Percentiles rank a stretch among this genome's conserved stretches.
phyloP scores from a whole-genome alignment of 2,797 vertebrate species.

The Trematomus bernacchii region DNA sequence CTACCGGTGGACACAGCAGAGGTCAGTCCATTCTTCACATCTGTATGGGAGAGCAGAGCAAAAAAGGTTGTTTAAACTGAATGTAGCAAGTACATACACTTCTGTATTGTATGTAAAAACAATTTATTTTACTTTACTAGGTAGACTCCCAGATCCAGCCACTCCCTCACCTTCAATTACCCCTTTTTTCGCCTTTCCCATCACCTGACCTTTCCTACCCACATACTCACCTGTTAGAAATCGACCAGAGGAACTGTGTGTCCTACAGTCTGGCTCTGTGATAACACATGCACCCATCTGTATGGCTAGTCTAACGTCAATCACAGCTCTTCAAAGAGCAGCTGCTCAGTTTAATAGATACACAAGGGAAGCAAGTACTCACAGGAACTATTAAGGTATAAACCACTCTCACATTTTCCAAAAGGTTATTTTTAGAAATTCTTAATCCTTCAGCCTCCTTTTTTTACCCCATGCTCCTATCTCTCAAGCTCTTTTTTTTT shows the following conservation, averaged over 20 bases:
- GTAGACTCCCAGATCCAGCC: no score
- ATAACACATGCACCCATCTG: background rate
- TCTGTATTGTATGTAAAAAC: no score
- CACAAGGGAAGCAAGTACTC: background rate
- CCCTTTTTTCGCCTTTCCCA: no score
- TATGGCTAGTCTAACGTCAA: slow-evolving; percentile 40
- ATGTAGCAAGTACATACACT: no score
- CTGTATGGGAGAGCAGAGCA: slow-evolving; percentile 65
- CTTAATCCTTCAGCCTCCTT: background rate
- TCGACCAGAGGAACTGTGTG: background rate
- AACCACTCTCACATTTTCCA: slow-evolving; percentile 4
- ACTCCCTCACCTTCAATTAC: no score
- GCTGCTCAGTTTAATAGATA: slow-evolving; percentile 46
- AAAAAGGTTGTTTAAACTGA: background rate
- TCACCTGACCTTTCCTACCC: no score
- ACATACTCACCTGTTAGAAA: no score
- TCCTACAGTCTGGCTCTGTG: background rate
- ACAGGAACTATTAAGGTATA: background rate
- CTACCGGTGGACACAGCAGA: slow-evolving; percentile 45
- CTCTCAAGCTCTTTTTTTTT: slow-evolving; percentile 4
- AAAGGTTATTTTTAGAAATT: slow-evolving; percentile 2
- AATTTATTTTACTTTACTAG: no score
- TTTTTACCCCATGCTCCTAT: slow-evolving; percentile 1
- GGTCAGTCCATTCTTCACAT: slow-evolving; percentile 80
- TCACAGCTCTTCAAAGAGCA: slow-evolving; percentile 33